phyloP scores from a whole-genome alignment of 2,797 vertebrate species.

The Sciurus carolinensis region DNA sequence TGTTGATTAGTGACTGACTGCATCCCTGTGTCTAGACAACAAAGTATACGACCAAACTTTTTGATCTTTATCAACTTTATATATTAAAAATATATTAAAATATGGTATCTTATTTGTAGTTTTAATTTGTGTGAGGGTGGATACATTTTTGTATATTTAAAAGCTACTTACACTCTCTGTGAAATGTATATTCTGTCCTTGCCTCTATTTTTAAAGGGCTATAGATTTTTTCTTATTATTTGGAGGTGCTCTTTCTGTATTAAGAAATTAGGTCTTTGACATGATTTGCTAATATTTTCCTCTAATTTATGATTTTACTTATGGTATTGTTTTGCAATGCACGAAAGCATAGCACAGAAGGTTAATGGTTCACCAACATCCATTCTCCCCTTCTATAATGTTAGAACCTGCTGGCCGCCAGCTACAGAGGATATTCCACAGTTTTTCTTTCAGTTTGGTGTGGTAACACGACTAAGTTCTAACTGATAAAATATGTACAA shows the following conservation, averaged over 20 bases:
- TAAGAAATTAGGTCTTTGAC: not conserved
- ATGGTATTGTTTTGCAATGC: not conserved
- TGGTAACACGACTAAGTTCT: not conserved
- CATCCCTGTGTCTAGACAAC: not conserved
- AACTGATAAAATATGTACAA: not conserved
- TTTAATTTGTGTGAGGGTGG: not conserved
- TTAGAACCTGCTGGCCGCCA: not conserved
- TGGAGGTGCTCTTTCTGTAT: not conserved
- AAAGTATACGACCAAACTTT: not conserved
- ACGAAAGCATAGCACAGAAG: not conserved
- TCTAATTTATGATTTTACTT: constrained; percentile 26
- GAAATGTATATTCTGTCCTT: not conserved
- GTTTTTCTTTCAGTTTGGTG: not conserved
- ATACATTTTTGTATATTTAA: constrained; percentile 25
- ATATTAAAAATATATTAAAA: constrained; percentile 47
- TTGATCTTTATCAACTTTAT: not conserved
- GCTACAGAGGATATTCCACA: not conserved
- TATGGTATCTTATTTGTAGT: not conserved
- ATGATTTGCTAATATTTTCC: not conserved
- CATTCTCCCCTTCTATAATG: not conserved
- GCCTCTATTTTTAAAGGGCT: constrained; percentile 2
- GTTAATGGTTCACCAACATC: not conserved
- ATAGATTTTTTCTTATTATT: not conserved
- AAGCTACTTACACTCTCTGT: not conserved
- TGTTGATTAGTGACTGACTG: not conserved